Evolutionary conservation across 1,140 invertebrate genomes (phyloP).

Genomic region (Pseudomyrmex flavicornis): DNA sequence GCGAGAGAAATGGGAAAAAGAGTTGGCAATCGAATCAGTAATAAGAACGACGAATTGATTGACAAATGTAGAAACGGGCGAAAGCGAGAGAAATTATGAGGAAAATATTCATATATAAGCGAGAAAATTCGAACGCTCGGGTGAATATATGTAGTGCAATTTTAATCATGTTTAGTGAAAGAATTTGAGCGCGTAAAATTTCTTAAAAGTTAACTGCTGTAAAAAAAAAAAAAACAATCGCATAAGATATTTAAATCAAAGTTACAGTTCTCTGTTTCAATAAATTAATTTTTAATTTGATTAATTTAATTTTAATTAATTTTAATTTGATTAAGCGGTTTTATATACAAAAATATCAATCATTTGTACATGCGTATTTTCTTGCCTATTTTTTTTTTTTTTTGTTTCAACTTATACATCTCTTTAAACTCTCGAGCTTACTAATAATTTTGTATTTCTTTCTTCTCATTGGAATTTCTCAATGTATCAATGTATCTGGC

Average conservation of each 20-base stretch:
- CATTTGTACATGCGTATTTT: neutral
- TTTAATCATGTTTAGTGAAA: slow-evolving; percentile 28
- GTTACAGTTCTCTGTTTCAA: neutral
- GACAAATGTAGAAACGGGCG: slow-evolving; percentile 25
- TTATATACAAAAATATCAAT: too few species aligned
- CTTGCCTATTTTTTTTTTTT: neutral
- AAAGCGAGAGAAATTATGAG: slow-evolving; percentile 17
- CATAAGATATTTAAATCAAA: neutral
- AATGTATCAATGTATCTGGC: neutral
- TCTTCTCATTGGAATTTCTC: neutral
- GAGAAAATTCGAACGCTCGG: slow-evolving; percentile 7
- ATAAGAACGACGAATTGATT: slow-evolving; percentile 29
- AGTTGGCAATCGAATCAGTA: slow-evolving; percentile 47
- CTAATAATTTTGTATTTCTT: neutral
- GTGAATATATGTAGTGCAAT: neutral
- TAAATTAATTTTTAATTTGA: slow-evolving; percentile 13
- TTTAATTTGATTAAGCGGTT: neutral
- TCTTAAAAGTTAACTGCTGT: neutral
- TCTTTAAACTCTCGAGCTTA: neutral
- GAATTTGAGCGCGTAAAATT: slow-evolving; percentile 9
- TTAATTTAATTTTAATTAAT: neutral
- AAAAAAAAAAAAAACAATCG: neutral
- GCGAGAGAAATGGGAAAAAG: neutral
- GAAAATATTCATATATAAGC: slow-evolving; percentile 36
- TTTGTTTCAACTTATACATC: neutral